A percentile compares a stretch with the other conserved stretches of the same genome.
phyloP scores from a whole-genome alignment of 2,888 invertebrate species.

The Morinoia aosen region DNA sequence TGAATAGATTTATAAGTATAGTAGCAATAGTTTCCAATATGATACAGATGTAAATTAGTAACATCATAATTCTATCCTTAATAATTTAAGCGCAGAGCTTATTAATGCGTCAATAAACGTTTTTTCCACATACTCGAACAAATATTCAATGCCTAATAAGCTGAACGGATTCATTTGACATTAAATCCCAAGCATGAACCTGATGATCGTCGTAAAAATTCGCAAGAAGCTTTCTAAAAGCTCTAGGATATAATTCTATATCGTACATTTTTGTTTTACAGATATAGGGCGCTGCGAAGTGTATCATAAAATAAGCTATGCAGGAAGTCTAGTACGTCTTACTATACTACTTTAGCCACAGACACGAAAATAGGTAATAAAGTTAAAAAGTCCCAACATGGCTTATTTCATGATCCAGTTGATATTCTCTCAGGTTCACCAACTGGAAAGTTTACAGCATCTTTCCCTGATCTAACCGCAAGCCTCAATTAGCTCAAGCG shows the following conservation, averaged over 20 bases:
- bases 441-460: background rate
- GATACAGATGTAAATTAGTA: background rate
- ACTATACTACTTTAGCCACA: background rate
- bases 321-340: background rate
- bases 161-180: background rate
- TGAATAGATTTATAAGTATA: background rate
- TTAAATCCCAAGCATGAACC: background rate
- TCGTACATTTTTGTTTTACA: background rate
- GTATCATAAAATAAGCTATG: constrained; percentile 3
- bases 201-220: background rate
- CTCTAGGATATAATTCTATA: background rate
- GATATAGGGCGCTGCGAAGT: background rate
- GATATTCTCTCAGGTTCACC: background rate
- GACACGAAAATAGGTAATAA: constrained; percentile 10
- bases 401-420: background rate
- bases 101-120: background rate
- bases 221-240: background rate
- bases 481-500: background rate
- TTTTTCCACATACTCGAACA: background rate
- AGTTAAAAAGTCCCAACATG: background rate
- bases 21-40: background rate
- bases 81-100: background rate
- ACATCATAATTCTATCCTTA: background rate
- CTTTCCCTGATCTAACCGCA: background rate
- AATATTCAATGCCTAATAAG: background rate